Evolutionary conservation across 2,113 vertebrate genomes (phyloP), one percentile per base, ranked within the genome.

Genomic region (Plecturocebus donacophilus): DNA sequence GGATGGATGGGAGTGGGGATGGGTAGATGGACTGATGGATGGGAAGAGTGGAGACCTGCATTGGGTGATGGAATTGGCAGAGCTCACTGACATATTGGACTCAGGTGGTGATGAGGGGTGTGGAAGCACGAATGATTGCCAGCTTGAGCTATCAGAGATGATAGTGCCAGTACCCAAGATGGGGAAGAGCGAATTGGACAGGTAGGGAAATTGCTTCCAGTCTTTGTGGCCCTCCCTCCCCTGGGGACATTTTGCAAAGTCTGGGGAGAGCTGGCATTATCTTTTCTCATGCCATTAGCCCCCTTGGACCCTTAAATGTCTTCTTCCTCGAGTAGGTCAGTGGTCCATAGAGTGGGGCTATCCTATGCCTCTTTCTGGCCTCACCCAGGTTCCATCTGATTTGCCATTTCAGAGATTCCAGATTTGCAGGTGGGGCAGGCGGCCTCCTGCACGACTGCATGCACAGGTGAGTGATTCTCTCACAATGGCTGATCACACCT

Each of bases 391-490:
- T 71, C 56, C 21, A 11, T 66, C 56, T 83, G 87, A 56, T 87
- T 70, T 97, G 95, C 85, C 61, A 27, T 97, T 98, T 91, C 96
- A 98, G 98, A 86, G 87, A 61, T 66, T 42, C 68, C 58, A 30
- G 92, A 90, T 64, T 95, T 6, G 1, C 81, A 0, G 16, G 42
- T 16, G 17, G 87, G 3, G 83, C 58, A 68, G 3, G 70, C 4
- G 83, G 38, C 77, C 90, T 80, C 98, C 73, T 98, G 97, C 88
- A 64, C 58, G 94, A 76, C 10, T 0, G 94, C 79, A 8, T 98
- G 97, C 6, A 0, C 61, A 79, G 97, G 98, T 98, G 76, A 98
- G 98, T 82, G n/a, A 90, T 61, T 10, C 30, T 52, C 45, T 20
- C 1, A 0, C 54, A 83, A 84, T 14, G 25, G 42, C 77, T 79